phyloP scores from a whole-genome alignment of 2,888 invertebrate genomes.

The Nasonovia ribisnigri region DNA sequence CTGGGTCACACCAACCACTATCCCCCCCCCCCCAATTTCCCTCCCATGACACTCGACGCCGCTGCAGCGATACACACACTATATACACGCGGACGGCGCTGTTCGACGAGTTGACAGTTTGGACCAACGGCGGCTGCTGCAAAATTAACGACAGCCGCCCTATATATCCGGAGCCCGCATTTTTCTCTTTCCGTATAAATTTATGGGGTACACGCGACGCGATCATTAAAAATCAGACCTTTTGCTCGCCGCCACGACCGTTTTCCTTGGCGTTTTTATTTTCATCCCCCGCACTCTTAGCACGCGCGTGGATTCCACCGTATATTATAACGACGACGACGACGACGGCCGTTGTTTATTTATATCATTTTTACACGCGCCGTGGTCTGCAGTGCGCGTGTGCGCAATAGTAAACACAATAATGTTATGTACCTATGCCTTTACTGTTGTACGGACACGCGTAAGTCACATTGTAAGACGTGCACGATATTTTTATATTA shows the following conservation, averaged over 20 bases:
- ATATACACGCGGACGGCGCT: not conserved
- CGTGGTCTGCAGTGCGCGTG: not conserved
- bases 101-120: slow-evolving; percentile 49
- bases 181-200: slow-evolving; percentile 28
- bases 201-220: slow-evolving; percentile 33
- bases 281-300: not conserved
- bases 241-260: not conserved
- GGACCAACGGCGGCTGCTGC: not conserved
- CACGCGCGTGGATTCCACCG: no score
- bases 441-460: not conserved
- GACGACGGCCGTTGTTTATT: not conserved
- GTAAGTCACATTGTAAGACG: not conserved
- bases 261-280: not conserved
- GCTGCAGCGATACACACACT: not conserved
- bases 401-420: no score
- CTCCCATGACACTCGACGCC: not conserved
- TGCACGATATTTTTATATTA: not conserved
- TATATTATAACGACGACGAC: slow-evolving; percentile 11
- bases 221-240: slow-evolving; percentile 50
- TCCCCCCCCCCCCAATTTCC: no score
- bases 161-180: slow-evolving; percentile 24
- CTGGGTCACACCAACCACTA: not conserved
- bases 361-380: slow-evolving; percentile 13
- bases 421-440: no score
- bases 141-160: slow-evolving; percentile 29